phyloP scores from a whole-genome alignment of 1,140 invertebrate species.

The Eriosoma lanigerum region DNA sequence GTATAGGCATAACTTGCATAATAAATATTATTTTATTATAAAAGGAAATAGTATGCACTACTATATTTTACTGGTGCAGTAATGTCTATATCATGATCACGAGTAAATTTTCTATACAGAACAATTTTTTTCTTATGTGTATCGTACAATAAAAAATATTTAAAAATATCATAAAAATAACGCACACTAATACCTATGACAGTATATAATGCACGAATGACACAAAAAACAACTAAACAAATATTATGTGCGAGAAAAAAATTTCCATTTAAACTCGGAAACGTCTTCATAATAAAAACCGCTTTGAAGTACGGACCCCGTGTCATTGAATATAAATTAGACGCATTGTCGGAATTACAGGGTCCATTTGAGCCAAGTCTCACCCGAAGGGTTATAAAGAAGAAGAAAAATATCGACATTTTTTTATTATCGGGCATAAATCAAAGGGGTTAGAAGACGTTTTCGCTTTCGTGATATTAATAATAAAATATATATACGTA shows the following conservation, averaged over 20 bases:
- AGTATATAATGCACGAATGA: background rate
- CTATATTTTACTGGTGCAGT: too few relatives aligned
- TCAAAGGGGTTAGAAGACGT: constrained; percentile 47
- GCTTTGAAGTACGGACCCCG: background rate
- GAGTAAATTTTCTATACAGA: too few relatives aligned
- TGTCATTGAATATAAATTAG: constrained; percentile 50
- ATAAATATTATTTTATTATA: too few relatives aligned
- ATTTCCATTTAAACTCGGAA: constrained; percentile 45
- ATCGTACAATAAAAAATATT: too few relatives aligned
- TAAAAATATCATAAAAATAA: background rate
- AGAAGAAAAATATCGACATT: constrained; percentile 22
- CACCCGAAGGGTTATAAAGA: constrained; percentile 18
- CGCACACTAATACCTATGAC: background rate
- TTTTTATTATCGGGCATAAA: constrained; percentile 43
- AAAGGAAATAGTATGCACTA: too few relatives aligned
- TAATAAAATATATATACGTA: background rate
- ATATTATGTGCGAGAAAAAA: constrained; percentile 31
- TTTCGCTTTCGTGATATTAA: constrained; percentile 43
- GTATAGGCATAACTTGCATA: too few relatives aligned
- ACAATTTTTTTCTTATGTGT: too few relatives aligned
- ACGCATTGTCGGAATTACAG: constrained; percentile 48
- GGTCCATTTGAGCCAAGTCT: constrained; percentile 30
- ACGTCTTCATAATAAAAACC: constrained; percentile 23
- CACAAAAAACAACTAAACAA: constrained; percentile 26
- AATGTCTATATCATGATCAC: too few relatives aligned